These are phyloP conservation scores for Euglossa dilemma DNA, from an alignment of 1,140 invertebrate species.

Conservation along the genomic window DNA sequence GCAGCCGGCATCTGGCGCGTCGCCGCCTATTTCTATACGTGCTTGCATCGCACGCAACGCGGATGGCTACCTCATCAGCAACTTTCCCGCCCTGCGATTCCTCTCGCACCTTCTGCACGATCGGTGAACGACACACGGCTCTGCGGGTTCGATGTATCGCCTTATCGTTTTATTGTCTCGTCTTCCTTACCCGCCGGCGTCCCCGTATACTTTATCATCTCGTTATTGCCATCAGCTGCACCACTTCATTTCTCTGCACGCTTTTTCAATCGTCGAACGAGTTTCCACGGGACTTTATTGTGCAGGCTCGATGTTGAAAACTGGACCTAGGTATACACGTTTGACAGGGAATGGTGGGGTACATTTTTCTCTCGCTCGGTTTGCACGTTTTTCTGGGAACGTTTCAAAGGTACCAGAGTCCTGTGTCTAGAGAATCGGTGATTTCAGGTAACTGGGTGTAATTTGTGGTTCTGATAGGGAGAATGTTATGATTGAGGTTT, in stretches of 20 bases:
- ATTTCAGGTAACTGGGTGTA: too few relatives aligned
- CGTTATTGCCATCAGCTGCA: not conserved
- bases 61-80: constrained; percentile 32
- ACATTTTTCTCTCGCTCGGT: too few relatives aligned
- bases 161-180: constrained; percentile 11
- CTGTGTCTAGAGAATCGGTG: too few relatives aligned
- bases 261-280: not conserved
- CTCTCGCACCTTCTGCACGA: not conserved
- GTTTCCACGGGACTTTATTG: not conserved
- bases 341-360: too few relatives aligned
- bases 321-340: too few relatives aligned
- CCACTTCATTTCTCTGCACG: not conserved
- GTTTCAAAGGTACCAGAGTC: too few relatives aligned
- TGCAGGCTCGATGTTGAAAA: not conserved
- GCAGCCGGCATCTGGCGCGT: constrained; percentile 76
- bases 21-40: constrained; percentile 74
- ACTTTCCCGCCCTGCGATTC: not conserved
- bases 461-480: too few relatives aligned
- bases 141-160: constrained; percentile 14
- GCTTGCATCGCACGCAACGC: not conserved
- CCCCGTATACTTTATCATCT: not conserved
- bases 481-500: too few relatives aligned
- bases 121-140: not conserved
- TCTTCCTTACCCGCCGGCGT: not conserved
- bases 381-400: too few relatives aligned